A percentile compares a stretch with the other conserved stretches of the same genome.
Evolutionary conservation across 2,797 vertebrate genomes (phyloP).

Genomic region (Valencia hispanica): DNA sequence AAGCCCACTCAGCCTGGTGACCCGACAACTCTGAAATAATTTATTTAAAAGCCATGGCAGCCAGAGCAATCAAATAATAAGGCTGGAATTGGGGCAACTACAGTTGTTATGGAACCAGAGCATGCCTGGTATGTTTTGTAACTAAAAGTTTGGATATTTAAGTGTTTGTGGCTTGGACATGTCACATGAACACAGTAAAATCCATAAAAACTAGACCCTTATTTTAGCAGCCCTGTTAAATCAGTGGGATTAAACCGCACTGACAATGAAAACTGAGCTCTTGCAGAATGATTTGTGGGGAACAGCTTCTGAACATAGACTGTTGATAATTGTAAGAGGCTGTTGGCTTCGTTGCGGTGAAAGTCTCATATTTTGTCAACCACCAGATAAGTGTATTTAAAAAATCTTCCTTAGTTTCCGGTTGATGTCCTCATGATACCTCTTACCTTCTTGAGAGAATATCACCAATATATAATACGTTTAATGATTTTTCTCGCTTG

Average conservation of each 20-base stretch:
- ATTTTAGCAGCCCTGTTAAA: background rate
- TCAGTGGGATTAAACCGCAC: background rate
- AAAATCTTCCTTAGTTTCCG: slow-evolving; percentile 3
- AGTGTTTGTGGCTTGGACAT: background rate
- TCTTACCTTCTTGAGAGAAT: background rate
- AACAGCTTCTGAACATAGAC: slow-evolving; percentile 5
- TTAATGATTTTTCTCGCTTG: background rate
- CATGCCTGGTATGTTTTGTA: background rate
- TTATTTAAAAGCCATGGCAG: slow-evolving; percentile 8
- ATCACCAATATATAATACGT: background rate
- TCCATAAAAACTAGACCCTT: background rate
- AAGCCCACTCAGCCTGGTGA: slow-evolving; percentile 4
- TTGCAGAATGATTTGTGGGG: background rate
- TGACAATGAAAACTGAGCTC: background rate
- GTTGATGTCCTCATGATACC: background rate
- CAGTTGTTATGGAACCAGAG: background rate
- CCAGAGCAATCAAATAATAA: background rate
- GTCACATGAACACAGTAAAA: background rate
- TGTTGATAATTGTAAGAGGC: background rate
- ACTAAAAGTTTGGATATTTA: background rate
- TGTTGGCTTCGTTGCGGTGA: background rate
- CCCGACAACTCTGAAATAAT: background rate
- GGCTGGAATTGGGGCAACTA: background rate
- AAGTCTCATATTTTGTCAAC: background rate
- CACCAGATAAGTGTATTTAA: background rate